These are phyloP conservation scores for Adelges cooleyi DNA, from an alignment of 1,140 invertebrate genomes.

Conservation along the genomic window DNA sequence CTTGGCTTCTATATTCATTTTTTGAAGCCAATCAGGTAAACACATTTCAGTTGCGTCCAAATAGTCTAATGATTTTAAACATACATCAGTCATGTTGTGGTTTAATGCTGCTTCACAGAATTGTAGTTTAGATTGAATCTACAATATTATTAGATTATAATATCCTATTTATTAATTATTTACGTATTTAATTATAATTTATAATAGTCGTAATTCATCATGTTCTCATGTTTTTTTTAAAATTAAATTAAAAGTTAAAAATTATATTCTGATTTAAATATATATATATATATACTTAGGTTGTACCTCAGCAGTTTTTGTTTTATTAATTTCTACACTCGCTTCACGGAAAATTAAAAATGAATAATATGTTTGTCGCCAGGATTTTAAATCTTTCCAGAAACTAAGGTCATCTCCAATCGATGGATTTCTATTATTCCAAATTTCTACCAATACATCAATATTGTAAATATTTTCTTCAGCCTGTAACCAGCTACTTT, in stretches of 20 bases:
- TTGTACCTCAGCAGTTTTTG: not conserved
- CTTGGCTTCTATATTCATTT: not conserved
- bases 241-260: no score
- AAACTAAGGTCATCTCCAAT: slow-evolving; percentile 12
- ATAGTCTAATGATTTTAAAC: not conserved
- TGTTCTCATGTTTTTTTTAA: no score
- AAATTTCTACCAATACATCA: not conserved
- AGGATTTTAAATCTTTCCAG: slow-evolving; percentile 2
- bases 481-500: not conserved
- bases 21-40: not conserved
- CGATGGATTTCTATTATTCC: slow-evolving; percentile 5
- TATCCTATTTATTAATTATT: no score
- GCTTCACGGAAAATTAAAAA: not conserved
- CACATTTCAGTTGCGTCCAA: not conserved
- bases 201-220: no score
- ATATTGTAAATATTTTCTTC: not conserved
- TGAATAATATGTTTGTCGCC: slow-evolving; percentile 20
- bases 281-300: no score
- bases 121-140: slow-evolving; percentile 3
- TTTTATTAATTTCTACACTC: not conserved
- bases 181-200: no score
- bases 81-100: not conserved
- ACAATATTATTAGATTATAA: no score
- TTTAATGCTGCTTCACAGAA: not conserved
- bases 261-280: no score